Evolutionary conservation across 2,888 invertebrate species (phyloP), one percentile per base, ranked within the genome.

Genomic region (Drosophila parthenogenetica): DNA sequence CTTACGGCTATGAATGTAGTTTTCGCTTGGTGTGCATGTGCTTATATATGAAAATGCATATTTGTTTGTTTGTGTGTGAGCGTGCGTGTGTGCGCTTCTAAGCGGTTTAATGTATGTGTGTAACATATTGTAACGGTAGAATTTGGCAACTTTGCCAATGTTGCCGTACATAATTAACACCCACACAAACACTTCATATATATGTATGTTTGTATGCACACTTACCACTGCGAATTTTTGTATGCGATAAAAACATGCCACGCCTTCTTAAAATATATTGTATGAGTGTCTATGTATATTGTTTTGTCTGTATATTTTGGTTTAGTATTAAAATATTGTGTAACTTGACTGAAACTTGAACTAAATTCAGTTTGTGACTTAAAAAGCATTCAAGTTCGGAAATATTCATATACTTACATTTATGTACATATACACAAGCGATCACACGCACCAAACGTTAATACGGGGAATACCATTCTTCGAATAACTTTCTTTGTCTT

Each of bases 211-310:
- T 42, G 42, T 42, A 50, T 48, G 5, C 46, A 29, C 10, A 73
- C 77, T 76, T 76, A 76, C 69, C 60, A 86, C 87, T 77, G 65
- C 43, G 50, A 77, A 86, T 83, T 82, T 80, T 71, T 58, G 65
- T 53, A 65, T 69, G 58, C 63, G 68, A 50, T 55, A 57, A 53
- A 74, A 58, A 55, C 58, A 55, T 62, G 49, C 53, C 66, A 77
- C 51, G 68, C 59, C 65, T 73, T 76, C 59, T 79, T 57, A 53
- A 68, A 66, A 51, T 63, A 48, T 74, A 60, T 63, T 70, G 39
- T 66, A 46, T 72, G 46, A 70, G 48, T 70, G 42, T 65, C 46
- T 57, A 50, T 60, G 46, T 73, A 46, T 70, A 43, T 75, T 59
- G 59, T 64, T 59, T 75, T 66, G 59, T 76, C 37, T 55, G 54